phyloP scores from a whole-genome alignment of 2,888 invertebrate species.

The Stenotaenia linearis region DNA sequence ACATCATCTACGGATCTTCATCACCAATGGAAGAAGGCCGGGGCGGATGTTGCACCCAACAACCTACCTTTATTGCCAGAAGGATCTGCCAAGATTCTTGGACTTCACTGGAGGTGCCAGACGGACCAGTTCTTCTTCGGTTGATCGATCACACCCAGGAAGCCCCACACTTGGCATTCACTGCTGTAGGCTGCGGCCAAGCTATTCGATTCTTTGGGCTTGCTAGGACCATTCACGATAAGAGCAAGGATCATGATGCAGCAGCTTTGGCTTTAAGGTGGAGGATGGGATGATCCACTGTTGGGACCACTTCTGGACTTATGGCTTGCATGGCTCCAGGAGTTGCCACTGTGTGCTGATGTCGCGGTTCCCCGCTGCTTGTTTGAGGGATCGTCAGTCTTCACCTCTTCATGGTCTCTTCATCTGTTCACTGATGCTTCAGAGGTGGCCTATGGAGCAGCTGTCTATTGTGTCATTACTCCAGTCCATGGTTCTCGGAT shows the following conservation, averaged over 20 bases:
- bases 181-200: background rate
- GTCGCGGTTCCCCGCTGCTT: background rate
- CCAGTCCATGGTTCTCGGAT: too few relatives aligned
- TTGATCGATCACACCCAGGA: too few relatives aligned
- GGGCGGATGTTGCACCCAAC: background rate
- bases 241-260: background rate
- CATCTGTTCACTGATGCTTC: background rate
- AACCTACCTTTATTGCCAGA: background rate
- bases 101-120: too few relatives aligned
- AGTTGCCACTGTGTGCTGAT: background rate
- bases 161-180: background rate
- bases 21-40: background rate
- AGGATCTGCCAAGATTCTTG: too few relatives aligned
- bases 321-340: background rate
- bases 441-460: background rate
- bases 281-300: background rate
- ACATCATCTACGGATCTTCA: background rate
- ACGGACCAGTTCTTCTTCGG: too few relatives aligned
- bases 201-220: background rate
- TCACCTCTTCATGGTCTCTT: background rate
- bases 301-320: background rate
- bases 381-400: background rate
- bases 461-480: background rate
- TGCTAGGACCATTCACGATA: background rate
- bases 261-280: background rate